Percentiles rank a stretch among this genome's conserved stretches.
Evolutionary conservation across 1,140 invertebrate species (phyloP).

Genomic region (Lutraria rhynchaena): DNA sequence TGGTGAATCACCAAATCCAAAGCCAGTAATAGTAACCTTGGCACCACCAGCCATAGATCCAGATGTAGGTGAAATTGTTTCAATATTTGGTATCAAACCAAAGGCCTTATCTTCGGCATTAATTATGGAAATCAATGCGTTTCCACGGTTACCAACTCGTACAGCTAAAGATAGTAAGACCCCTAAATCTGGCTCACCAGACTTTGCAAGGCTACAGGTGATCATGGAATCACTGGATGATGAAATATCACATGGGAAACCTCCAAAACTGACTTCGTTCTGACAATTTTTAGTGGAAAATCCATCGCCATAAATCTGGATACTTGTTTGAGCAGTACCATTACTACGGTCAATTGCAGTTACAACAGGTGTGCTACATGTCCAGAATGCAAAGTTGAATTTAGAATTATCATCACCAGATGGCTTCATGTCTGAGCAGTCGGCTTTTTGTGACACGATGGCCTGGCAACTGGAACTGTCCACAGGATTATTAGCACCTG

Average conservation of each 20-base stretch:
- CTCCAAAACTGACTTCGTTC: constrained; percentile 64
- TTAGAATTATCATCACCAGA: constrained; percentile 7
- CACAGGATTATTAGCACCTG: constrained; percentile 17
- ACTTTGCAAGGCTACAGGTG: constrained; percentile 44
- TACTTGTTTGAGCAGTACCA: constrained; percentile 59
- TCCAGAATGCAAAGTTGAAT: constrained; percentile 67
- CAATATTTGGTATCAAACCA: constrained; percentile 63
- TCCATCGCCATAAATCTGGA: constrained; percentile 64
- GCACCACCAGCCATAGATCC: constrained; percentile 68
- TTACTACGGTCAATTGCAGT: constrained; percentile 53
- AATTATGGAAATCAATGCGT: constrained; percentile 59
- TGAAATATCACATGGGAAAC: constrained; percentile 39
- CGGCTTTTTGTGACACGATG: background rate
- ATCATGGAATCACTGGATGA: constrained; percentile 15
- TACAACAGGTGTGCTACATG: constrained; percentile 67
- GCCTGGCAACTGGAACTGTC: background rate
- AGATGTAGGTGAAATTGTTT: constrained; percentile 51
- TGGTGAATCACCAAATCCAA: constrained; percentile 48
- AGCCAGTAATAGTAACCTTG: constrained; percentile 65
- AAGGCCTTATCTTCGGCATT: constrained; percentile 43
- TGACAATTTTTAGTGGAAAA: constrained; percentile 64
- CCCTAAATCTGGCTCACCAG: constrained; percentile 57
- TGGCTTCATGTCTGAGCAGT: constrained; percentile 6
- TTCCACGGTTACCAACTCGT: constrained; percentile 67
- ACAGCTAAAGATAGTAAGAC: constrained; percentile 50